Conservation (phyloP, 2,888 invertebrate genomes). For the Incurvaria masculella region DNA sequence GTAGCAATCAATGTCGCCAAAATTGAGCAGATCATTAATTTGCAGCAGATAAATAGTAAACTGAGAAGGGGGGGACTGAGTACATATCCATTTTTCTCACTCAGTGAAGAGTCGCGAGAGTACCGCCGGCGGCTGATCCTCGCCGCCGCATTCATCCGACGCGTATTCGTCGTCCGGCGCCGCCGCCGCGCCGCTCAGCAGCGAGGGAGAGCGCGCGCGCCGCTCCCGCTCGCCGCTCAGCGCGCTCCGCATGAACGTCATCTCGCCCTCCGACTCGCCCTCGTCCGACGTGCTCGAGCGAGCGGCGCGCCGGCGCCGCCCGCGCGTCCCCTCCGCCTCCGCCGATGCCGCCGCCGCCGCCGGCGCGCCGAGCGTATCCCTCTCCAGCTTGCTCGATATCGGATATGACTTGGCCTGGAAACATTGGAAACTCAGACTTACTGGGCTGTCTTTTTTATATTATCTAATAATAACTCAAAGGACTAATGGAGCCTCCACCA, state of each 20-base stretch:
- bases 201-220: conserved; percentile 12
- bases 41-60: no score
- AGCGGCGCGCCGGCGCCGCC: conserved; percentile 17
- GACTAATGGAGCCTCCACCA: no score
- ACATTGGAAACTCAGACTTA: neutral
- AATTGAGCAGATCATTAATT: no score
- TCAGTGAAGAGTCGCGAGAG: conserved; percentile 75
- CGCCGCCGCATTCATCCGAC: conserved; percentile 67
- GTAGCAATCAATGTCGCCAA: no score
- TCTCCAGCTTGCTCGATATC: conserved; percentile 43
- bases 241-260: conserved; percentile 56
- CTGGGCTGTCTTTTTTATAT: neutral
- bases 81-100: no score
- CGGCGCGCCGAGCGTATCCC: conserved; percentile 15
- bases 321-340: conserved; percentile 12
- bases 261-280: conserved; percentile 54
- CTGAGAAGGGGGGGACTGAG: no score
- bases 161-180: conserved; percentile 66
- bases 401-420: conserved; percentile 57
- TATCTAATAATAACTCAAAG: no score
- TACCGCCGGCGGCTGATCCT: conserved; percentile 69
- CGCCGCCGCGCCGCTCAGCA: conserved; percentile 28
- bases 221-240: conserved; percentile 31
- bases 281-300: conserved; percentile 47
- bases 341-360: neutral